Percentiles rank a stretch among this genome's conserved stretches.
Conservation (phyloP, 2,797 vertebrate genomes). For the Acanthurus lineatus region DNA sequence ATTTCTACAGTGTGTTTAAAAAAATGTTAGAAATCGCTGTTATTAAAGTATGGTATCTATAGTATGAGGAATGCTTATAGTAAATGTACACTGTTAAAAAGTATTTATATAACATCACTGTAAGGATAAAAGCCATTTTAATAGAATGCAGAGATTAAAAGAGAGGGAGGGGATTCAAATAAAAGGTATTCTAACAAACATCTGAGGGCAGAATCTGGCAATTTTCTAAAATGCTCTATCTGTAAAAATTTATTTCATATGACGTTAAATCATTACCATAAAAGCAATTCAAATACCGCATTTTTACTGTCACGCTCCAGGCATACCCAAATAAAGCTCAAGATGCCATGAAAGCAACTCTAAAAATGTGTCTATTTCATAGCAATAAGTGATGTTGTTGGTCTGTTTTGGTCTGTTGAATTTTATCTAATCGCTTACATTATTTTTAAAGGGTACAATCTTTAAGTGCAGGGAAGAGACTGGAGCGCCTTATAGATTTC, state of each 20-base stretch:
- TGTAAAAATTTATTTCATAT: not conserved
- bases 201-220: not conserved
- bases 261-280: constrained; percentile 6
- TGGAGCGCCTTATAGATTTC: not conserved
- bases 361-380: not conserved
- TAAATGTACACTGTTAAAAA: not conserved
- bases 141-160: not conserved
- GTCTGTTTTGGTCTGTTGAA: constrained; percentile 2
- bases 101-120: too few relatives aligned
- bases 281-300: constrained; percentile 10
- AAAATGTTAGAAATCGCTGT: not conserved
- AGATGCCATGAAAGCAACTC: constrained; percentile 6
- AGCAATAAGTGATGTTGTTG: not conserved
- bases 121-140: not conserved
- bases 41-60: not conserved
- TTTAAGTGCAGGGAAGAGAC: too few relatives aligned
- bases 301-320: constrained; percentile 1
- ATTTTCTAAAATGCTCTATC: not conserved
- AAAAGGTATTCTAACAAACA: not conserved
- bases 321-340: constrained; percentile 5
- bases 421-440: not conserved
- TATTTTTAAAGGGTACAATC: constrained; percentile 14
- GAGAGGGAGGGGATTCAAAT: not conserved
- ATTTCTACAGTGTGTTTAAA: not conserved
- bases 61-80: not conserved